Evolutionary conservation across 2,113 vertebrate genomes (phyloP).

Genomic region (Hyperopisus bebe): DNA sequence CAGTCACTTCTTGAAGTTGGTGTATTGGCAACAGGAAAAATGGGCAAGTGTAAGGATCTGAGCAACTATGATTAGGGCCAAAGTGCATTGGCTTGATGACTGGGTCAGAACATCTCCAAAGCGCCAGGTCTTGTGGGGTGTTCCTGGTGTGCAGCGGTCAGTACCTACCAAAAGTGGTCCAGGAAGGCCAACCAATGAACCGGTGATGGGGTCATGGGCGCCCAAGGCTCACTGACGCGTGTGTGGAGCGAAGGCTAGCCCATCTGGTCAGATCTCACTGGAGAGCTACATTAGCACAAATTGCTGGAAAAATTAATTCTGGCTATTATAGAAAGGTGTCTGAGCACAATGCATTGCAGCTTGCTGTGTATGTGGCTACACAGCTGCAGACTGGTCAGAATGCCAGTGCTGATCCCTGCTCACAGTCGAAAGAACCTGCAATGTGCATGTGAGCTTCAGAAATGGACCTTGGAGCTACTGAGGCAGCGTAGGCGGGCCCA

Average conservation of each 20-base stretch:
- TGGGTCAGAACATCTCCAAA: background rate
- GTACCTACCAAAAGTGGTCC: background rate
- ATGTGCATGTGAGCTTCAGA: background rate
- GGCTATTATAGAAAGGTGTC: background rate
- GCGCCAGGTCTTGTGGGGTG: background rate
- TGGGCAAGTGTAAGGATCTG: background rate
- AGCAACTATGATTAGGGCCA: background rate
- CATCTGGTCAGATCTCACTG: background rate
- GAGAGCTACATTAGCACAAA: background rate
- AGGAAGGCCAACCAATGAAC: background rate
- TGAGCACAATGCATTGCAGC: background rate
- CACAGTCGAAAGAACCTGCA: background rate
- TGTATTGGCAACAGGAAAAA: background rate
- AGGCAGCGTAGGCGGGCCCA: background rate
- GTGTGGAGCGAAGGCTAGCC: background rate
- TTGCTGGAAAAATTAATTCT: background rate
- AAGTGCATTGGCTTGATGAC: background rate
- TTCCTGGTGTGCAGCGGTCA: background rate
- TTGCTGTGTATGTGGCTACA: background rate
- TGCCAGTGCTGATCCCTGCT: background rate
- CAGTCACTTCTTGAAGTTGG: background rate
- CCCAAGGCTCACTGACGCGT: background rate
- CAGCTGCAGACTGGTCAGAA: background rate
- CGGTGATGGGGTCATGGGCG: background rate
- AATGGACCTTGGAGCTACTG: background rate